Conservation (phyloP, 2,888 invertebrate species). For the Sisyra nigra region DNA sequence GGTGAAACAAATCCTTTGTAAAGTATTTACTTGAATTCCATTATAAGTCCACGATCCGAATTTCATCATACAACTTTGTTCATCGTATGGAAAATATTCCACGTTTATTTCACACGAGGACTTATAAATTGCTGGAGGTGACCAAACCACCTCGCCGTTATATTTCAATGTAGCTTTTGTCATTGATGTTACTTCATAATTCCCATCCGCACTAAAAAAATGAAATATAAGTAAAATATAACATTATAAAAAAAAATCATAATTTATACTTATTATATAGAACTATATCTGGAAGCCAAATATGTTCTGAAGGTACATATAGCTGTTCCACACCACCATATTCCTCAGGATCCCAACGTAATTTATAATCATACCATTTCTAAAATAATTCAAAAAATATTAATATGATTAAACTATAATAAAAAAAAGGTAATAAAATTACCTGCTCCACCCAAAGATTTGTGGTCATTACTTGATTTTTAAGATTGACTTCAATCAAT, state of each 20-base stretch:
- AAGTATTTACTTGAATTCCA: constrained; percentile 78
- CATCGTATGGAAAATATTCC: constrained; percentile 92
- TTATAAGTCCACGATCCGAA: constrained; percentile 93
- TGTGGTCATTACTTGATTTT: constrained; percentile 89
- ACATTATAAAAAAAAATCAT: too few species aligned
- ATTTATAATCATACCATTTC: constrained; percentile 87
- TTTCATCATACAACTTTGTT: constrained; percentile 92
- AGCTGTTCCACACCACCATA: constrained; percentile 84
- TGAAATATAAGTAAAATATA: too few species aligned
- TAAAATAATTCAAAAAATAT: constrained; percentile 25
- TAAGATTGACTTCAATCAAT: constrained; percentile 79
- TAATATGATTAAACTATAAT: too few species aligned
- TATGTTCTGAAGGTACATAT: constrained; percentile 89
- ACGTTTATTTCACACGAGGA: constrained; percentile 88
- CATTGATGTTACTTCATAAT: constrained; percentile 86
- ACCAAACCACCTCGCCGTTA: constrained; percentile 87
- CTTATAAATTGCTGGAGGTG: constrained; percentile 88
- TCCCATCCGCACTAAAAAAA: constrained; percentile 49
- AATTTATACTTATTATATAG: constrained; percentile 54
- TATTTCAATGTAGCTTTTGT: constrained; percentile 89
- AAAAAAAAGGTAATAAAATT: constrained; percentile 16
- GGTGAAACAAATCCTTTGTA: too few species aligned
- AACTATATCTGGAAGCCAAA: constrained; percentile 95
- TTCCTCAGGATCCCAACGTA: constrained; percentile 77
- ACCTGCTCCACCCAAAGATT: constrained; percentile 91